These are phyloP conservation scores for Rhadina sibilatrix DNA, from an alignment of 2,113 vertebrate species.

Conservation along the genomic window DNA sequence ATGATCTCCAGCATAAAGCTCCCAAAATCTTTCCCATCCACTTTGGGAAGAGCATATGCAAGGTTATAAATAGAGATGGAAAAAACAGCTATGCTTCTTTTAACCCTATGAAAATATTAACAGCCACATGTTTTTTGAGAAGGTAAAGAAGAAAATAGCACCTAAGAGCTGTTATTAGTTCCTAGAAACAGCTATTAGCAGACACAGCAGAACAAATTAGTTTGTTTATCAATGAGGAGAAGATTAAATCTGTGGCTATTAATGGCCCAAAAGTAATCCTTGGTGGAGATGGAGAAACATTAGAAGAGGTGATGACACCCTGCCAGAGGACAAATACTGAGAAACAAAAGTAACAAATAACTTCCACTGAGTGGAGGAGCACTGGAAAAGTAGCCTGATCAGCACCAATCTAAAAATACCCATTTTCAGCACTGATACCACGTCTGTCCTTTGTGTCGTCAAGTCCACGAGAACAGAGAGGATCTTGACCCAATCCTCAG, in stretches of 20 bases:
- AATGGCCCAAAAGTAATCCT: conserved; percentile 52
- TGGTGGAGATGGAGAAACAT: conserved; percentile 34
- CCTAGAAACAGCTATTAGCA: conserved; percentile 55
- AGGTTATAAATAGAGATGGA: conserved; percentile 21
- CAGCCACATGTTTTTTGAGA: not conserved
- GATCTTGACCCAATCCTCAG: not conserved
- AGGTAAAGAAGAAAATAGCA: conserved; percentile 44
- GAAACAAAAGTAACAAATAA: conserved; percentile 35
- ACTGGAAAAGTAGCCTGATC: not conserved
- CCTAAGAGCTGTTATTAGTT: conserved; percentile 49
- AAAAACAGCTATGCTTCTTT: not conserved
- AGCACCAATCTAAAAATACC: conserved; percentile 35
- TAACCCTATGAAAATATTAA: conserved; percentile 1
- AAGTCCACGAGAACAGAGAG: not conserved
- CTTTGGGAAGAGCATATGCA: not conserved
- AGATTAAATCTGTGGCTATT: conserved; percentile 52
- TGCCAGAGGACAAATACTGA: conserved; percentile 21
- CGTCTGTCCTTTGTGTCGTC: not conserved
- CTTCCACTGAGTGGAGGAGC: not conserved
- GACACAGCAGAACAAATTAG: conserved; percentile 29
- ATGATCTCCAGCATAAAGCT: not conserved
- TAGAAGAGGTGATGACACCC: conserved; percentile 18
- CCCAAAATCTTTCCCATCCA: not conserved
- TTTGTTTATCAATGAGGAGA: conserved; percentile 56
- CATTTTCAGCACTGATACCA: not conserved